Percentiles rank a stretch among this genome's conserved stretches.
phyloP scores from a whole-genome alignment of 2,888 invertebrate genomes.

The Tetropium fuscum region DNA sequence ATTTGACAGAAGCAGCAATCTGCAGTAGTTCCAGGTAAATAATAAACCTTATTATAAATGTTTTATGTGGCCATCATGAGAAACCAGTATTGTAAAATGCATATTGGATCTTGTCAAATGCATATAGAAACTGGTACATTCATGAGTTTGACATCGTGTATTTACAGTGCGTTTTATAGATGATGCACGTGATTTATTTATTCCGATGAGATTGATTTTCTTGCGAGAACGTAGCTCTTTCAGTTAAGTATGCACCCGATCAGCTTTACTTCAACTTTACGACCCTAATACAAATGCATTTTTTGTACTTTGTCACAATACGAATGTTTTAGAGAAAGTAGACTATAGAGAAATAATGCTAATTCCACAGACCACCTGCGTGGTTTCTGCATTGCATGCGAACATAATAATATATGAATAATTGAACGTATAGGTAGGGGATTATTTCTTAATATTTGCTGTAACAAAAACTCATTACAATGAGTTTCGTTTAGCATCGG shows the following conservation, averaged over 20 bases:
- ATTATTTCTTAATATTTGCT: slow-evolving; percentile 45
- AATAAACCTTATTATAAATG: slow-evolving; percentile 43
- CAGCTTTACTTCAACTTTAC: slow-evolving; percentile 38
- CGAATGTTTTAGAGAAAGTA: slow-evolving; percentile 44
- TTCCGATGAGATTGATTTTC: slow-evolving; percentile 36
- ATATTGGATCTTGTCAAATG: slow-evolving; percentile 56
- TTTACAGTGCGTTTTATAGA: slow-evolving; percentile 45
- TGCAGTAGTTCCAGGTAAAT: slow-evolving; percentile 42
- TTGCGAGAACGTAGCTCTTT: slow-evolving; percentile 15
- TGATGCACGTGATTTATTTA: slow-evolving; percentile 38
- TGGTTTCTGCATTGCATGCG: slow-evolving; percentile 42
- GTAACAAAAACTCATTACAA: slow-evolving; percentile 43
- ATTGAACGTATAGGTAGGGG: slow-evolving; percentile 43
- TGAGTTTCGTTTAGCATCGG: slow-evolving; percentile 37
- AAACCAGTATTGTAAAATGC: slow-evolving; percentile 48
- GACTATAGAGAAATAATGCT: slow-evolving; percentile 38
- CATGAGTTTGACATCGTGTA: slow-evolving; percentile 48
- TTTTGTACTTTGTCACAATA: slow-evolving; percentile 38
- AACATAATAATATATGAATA: slow-evolving; percentile 43
- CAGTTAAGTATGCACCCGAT: slow-evolving; percentile 28
- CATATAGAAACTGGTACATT: slow-evolving; percentile 53
- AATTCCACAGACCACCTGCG: slow-evolving; percentile 44
- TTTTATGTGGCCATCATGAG: slow-evolving; percentile 43
- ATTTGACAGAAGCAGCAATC: slow-evolving; percentile 39
- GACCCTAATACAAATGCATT: slow-evolving; percentile 41